phyloP scores from a whole-genome alignment of 2,113 vertebrate genomes.

The Prunella himalayana region DNA sequence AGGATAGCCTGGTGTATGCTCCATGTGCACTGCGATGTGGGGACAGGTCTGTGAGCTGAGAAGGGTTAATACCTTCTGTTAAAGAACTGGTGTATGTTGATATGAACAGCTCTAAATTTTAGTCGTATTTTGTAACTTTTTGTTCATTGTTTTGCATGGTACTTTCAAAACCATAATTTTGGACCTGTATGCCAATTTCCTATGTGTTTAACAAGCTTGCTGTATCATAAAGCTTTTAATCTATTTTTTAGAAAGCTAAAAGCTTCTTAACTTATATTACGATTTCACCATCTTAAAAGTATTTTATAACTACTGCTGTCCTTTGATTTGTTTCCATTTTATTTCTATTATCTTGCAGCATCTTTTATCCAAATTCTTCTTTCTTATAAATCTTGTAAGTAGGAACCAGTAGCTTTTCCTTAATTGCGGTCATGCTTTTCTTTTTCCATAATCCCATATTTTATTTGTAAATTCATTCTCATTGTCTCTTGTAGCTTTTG shows the following conservation, averaged over 20 bases:
- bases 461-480: conserved; percentile 76
- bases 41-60: conserved; percentile 47
- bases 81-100: conserved; percentile 13
- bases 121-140: conserved; percentile 70
- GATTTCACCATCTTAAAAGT: conserved; percentile 87
- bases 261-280: conserved; percentile 78
- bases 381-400: conserved; percentile 99
- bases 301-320: conserved; percentile 92
- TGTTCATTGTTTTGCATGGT: conserved; percentile 83
- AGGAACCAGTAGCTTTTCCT: conserved; percentile 95
- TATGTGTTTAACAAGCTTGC: conserved; percentile 79
- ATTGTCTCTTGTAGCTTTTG: conserved; percentile 82
- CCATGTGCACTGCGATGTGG: rapidly evolving
- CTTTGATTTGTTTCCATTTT: conserved; percentile 99
- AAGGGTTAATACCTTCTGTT: conserved; percentile 53
- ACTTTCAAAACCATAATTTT: conserved; percentile 76
- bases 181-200: conserved; percentile 75
- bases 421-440: conserved; percentile 89
- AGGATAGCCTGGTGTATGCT: background rate
- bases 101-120: conserved; percentile 52
- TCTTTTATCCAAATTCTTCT: conserved; percentile 99
- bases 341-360: conserved; percentile 99
- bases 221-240: conserved; percentile 78
- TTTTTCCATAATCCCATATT: conserved; percentile 77
- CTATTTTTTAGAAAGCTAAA: conserved; percentile 75